phyloP scores from a whole-genome alignment of 2,113 vertebrate genomes.

The Egretta garzetta region DNA sequence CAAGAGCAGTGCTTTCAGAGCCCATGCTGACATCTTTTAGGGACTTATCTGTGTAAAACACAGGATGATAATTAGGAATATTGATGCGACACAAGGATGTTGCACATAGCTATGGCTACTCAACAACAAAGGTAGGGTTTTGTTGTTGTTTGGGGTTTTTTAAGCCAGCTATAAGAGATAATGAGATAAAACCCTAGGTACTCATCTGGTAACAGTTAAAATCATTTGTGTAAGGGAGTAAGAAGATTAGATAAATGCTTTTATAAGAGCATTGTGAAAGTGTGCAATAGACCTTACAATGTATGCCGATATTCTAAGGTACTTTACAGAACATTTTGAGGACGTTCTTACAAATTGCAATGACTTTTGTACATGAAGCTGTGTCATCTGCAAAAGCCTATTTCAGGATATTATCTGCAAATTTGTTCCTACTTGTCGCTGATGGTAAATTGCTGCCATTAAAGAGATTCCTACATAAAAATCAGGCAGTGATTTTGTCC shows the following conservation, averaged over 20 bases:
- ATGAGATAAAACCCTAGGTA: background rate
- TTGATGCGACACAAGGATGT: background rate
- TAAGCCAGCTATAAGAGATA: background rate
- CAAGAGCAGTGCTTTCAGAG: background rate
- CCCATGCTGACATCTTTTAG: background rate
- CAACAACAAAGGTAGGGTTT: background rate
- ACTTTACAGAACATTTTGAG: background rate
- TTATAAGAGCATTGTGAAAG: constrained; percentile 17
- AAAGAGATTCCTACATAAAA: background rate
- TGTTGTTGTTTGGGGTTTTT: background rate
- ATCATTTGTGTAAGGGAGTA: background rate
- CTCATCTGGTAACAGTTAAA: background rate
- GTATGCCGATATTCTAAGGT: background rate
- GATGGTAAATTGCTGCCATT: constrained; percentile 7
- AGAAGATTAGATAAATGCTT: constrained; percentile 28
- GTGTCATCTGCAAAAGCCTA: background rate
- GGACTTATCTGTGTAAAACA: background rate
- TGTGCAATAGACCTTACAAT: constrained; percentile 22
- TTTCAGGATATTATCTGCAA: constrained; percentile 24
- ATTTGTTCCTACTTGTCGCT: constrained; percentile 1
- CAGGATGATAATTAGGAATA: background rate
- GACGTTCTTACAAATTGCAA: background rate
- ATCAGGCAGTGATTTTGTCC: background rate
- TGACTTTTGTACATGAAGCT: background rate
- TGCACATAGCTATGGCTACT: background rate